Conservation (phyloP, 1,140 invertebrate species). For the Alviniconcha marisindica region DNA sequence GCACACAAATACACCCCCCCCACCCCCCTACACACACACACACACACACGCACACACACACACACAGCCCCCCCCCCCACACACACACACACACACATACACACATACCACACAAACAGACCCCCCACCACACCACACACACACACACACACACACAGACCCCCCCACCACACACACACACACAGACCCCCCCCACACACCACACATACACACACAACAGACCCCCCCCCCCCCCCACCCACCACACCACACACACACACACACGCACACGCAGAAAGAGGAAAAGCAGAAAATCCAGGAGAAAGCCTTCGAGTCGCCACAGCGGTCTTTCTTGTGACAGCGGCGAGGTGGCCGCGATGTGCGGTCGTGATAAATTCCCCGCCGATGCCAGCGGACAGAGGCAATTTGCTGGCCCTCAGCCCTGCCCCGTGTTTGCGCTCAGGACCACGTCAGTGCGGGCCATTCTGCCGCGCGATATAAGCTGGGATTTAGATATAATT, state of each 20-base stretch:
- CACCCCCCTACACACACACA: too few species aligned
- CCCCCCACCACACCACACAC: too few species aligned
- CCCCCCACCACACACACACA: too few species aligned
- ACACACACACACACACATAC: neutral
- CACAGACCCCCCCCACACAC: too few species aligned
- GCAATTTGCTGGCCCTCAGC: neutral
- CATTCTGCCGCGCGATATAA: slow-evolving; percentile 14
- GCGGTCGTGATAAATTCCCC: slow-evolving; percentile 14
- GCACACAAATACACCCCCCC: too few species aligned
- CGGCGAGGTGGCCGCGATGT: neutral
- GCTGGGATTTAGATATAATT: slow-evolving; percentile 38
- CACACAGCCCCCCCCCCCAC: too few species aligned
- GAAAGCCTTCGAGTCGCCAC: slow-evolving; percentile 25
- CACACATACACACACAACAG: too few species aligned
- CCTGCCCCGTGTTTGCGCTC: slow-evolving; percentile 5
- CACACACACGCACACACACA: neutral
- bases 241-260: neutral
- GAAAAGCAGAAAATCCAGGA: neutral
- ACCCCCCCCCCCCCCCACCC: neutral
- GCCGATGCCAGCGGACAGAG: neutral
- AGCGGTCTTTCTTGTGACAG: slow-evolving; percentile 27
- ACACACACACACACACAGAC: neutral
- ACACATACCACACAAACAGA: too few species aligned
- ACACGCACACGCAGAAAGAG: neutral
- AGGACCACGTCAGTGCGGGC: neutral